Percentiles rank a stretch among this genome's conserved stretches.
Conservation (phyloP, 1,140 invertebrate species). For the Sarcophaga bullata region DNA sequence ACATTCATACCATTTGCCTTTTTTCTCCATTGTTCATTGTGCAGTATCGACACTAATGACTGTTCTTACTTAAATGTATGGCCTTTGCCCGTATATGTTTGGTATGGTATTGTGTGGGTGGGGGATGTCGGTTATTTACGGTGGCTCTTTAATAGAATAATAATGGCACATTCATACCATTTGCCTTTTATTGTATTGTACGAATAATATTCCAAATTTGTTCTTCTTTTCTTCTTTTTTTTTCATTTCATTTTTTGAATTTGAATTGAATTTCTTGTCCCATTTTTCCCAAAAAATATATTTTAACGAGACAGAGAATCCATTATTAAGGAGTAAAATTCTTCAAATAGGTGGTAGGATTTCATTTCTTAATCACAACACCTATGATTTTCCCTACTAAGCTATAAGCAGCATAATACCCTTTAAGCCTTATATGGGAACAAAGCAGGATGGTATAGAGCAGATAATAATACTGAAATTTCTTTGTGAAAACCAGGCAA, state of each 20-base stretch:
- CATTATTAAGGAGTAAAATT: too few relatives aligned
- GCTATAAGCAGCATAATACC: too few relatives aligned
- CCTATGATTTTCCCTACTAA: too few relatives aligned
- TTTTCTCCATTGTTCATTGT: too few relatives aligned
- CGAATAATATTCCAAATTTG: background rate
- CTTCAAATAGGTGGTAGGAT: too few relatives aligned
- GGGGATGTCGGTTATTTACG: slow-evolving; percentile 11
- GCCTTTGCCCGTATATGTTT: background rate
- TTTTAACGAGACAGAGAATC: too few relatives aligned
- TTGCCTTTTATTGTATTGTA: background rate
- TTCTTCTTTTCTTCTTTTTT: background rate
- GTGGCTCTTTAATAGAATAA: background rate
- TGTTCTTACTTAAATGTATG: background rate
- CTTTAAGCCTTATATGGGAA: too few relatives aligned
- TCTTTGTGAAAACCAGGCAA: too few relatives aligned
- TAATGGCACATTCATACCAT: background rate
- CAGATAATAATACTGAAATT: too few relatives aligned
- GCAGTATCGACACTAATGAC: slow-evolving; percentile 18
- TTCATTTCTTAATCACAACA: too few relatives aligned
- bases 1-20: too few relatives aligned
- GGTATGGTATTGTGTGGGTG: background rate
- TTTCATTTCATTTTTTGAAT: background rate
- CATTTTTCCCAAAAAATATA: background rate
- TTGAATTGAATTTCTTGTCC: background rate
- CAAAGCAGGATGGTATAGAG: too few relatives aligned